These are phyloP conservation scores for Agriotes lineatus DNA, from an alignment of 2,888 invertebrate species.

Conservation along the genomic window DNA sequence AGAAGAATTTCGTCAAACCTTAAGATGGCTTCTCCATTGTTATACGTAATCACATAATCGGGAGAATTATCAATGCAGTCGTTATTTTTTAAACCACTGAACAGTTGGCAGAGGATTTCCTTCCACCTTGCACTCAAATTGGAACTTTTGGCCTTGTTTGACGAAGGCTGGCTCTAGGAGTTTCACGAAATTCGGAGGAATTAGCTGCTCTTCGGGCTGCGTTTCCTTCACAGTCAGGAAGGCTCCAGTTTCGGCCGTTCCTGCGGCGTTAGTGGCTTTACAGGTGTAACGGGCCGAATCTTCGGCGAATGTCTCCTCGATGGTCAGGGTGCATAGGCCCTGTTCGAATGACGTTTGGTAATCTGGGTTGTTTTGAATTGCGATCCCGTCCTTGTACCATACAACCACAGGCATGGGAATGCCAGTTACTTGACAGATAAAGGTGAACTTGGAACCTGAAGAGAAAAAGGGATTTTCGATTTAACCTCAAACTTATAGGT, in stretches of 20 bases:
- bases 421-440: constrained; percentile 74
- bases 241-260: constrained; percentile 80
- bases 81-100: constrained; percentile 81
- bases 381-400: constrained; percentile 87
- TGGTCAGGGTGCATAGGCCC: constrained; percentile 81
- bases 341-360: constrained; percentile 77
- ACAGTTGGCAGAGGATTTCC: constrained; percentile 84
- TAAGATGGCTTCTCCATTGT: constrained; percentile 83
- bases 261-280: constrained; percentile 80
- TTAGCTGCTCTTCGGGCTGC: constrained; percentile 72
- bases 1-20: constrained; percentile 77
- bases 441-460: constrained; percentile 66
- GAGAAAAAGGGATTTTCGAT: not conserved
- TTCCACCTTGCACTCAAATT: constrained; percentile 77
- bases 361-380: constrained; percentile 82
- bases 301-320: constrained; percentile 89
- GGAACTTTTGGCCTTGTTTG: constrained; percentile 74
- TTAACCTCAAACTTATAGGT: not conserved
- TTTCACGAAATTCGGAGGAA: constrained; percentile 75
- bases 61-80: constrained; percentile 79
- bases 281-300: constrained; percentile 88
- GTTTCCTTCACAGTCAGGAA: constrained; percentile 79
- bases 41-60: constrained; percentile 82
- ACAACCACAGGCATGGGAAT: constrained; percentile 74
- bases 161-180: constrained; percentile 74